Evolutionary conservation across 2,888 invertebrate genomes (phyloP), one percentile per base, ranked within the genome.

Genomic region (Mythimna albipuncta): DNA sequence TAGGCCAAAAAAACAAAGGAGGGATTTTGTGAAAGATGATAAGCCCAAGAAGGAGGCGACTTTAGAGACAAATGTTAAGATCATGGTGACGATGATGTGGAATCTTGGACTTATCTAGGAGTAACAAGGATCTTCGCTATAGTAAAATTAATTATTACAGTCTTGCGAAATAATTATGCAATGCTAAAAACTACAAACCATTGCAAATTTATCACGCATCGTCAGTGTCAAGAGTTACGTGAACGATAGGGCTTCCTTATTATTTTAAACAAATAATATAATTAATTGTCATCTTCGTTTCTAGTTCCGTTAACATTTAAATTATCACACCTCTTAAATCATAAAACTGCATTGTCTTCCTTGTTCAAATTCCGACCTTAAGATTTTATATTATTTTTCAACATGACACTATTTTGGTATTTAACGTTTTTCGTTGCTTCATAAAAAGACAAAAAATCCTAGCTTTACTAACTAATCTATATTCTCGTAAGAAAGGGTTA

Each of bases 181-280:
- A 71, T 55, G 7, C 54, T 62, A 69, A 47, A 67, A 2, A 44
- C 72, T 75, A 47, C 47, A 69, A 61, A 75, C 69, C 72, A 73
- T 64, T 66, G 52, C 44, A 62, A 74, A 67, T 7, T 82, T 70
- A 69, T 79, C 67, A 32, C 69, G n/a, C 47, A 21, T 61, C 35
- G n/a, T 35, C 83, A 85, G 62, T 74, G 83, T 75, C 77, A n/a
- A 72, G 6, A 32, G 50, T 65, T 47, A 59, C 38, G 26, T 35
- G 11, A 0, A 61, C 21, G 55, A 77, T 58, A 50, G 59, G n/a
- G 59, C 54, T 81, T 75, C 68, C 72, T 63, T 70, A 50, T 84
- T 68, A 68, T 64, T 70, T 72, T 64, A 52, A 50, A 38, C 47
- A 82, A 68, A 82, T 75, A 72, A 70, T 58, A 82, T 10, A 69